Percentiles rank a stretch among this genome's conserved stretches.
Conservation (phyloP, 2,888 invertebrate species). For the Omphaloscelis lunosa region DNA sequence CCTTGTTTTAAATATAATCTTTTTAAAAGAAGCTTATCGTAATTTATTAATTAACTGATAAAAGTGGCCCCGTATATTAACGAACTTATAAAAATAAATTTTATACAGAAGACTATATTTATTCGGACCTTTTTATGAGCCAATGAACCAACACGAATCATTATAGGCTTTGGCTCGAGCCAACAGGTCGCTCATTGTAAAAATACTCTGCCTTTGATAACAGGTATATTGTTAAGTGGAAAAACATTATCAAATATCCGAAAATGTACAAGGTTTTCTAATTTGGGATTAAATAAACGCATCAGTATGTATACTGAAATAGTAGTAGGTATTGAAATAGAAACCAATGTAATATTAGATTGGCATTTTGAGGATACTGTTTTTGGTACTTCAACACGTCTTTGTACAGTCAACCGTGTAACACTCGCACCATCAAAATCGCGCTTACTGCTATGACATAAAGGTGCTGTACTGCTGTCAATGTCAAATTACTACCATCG, state of each 20-base stretch:
- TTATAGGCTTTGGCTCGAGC: slow-evolving; percentile 22
- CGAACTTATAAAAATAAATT: slow-evolving; percentile 36
- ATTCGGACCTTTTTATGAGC: slow-evolving; percentile 51
- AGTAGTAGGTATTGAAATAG: background rate
- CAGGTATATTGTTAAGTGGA: background rate
- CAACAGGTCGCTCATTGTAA: slow-evolving; percentile 19
- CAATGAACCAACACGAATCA: slow-evolving; percentile 51
- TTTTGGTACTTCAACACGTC: too few relatives aligned
- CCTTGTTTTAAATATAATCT: background rate
- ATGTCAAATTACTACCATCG: background rate
- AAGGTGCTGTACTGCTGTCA: too few relatives aligned
- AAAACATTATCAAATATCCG: background rate
- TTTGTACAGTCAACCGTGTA: too few relatives aligned
- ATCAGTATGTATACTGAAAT: background rate
- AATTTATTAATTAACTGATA: slow-evolving; percentile 36
- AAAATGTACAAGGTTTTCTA: background rate
- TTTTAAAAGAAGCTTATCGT: background rate
- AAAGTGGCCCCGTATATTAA: slow-evolving; percentile 11
- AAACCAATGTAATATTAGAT: background rate
- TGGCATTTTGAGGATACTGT: background rate
- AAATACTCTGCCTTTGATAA: slow-evolving; percentile 48
- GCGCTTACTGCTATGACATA: background rate
- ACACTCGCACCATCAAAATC: background rate
- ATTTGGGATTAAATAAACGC: background rate
- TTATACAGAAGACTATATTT: slow-evolving; percentile 36